Conservation (phyloP, 2,888 invertebrate species). For the Cheilosia soror region DNA sequence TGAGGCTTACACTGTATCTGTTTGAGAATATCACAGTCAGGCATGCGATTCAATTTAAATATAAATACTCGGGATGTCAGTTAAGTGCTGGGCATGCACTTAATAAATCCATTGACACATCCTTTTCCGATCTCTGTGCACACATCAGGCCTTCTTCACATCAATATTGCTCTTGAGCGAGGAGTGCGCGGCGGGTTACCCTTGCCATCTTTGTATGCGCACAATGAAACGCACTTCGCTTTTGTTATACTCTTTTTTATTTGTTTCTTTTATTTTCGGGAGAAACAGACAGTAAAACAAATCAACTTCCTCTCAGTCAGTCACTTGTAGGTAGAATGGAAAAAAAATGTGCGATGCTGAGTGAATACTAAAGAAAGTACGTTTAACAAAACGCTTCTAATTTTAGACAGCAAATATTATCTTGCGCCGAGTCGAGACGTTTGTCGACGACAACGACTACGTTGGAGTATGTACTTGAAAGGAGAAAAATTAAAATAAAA, state of each 20-base stretch:
- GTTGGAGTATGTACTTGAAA: conserved; percentile 50
- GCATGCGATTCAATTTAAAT: conserved; percentile 46
- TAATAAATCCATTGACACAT: conserved; percentile 70
- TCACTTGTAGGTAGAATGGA: conserved; percentile 21
- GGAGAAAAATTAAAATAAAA: conserved; percentile 43
- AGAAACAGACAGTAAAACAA: conserved; percentile 62
- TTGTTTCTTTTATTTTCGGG: conserved; percentile 41
- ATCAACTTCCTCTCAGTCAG: conserved; percentile 68
- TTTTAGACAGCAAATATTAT: conserved; percentile 70
- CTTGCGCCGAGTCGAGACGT: conserved; percentile 59
- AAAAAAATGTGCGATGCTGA: conserved; percentile 66
- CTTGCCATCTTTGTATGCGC: conserved; percentile 62
- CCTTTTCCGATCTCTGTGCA: conserved; percentile 54
- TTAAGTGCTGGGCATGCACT: conserved; percentile 33
- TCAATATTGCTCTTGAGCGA: conserved; percentile 35
- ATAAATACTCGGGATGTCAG: conserved; percentile 15
- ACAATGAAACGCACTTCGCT: conserved; percentile 61
- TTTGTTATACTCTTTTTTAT: conserved; percentile 21
- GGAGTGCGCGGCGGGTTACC: conserved; percentile 39
- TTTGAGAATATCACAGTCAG: conserved; percentile 21
- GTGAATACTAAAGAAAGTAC: conserved; percentile 72
- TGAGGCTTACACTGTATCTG: neutral
- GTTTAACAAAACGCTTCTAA: conserved; percentile 71
- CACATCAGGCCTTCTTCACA: conserved; percentile 28
- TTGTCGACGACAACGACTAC: conserved; percentile 44